A percentile compares a stretch with the other conserved stretches of the same genome.
These are phyloP conservation scores for Puffinus mauretanicus DNA, from an alignment of 2,113 vertebrate genomes.

Conservation along the genomic window DNA sequence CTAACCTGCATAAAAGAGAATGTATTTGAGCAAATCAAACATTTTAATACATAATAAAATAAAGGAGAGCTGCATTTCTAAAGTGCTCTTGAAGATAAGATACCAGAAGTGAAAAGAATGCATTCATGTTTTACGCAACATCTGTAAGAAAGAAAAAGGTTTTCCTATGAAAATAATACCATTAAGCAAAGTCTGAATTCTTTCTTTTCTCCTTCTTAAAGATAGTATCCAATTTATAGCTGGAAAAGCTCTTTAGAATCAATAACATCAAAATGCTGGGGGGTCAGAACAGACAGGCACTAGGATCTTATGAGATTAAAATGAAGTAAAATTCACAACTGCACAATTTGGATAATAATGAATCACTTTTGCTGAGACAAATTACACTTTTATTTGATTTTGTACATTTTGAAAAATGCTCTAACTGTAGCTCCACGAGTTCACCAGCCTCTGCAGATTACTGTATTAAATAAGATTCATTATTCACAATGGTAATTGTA, in stretches of 20 bases:
- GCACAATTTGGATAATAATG: not conserved
- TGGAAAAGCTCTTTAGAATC: not conserved
- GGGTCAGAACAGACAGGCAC: not conserved
- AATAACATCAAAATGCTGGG: not conserved
- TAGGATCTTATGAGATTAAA: not conserved
- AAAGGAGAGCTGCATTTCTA: not conserved
- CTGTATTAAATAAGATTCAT: not conserved
- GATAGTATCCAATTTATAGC: not conserved
- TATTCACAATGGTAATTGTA: not conserved
- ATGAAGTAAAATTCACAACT: not conserved
- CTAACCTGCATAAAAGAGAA: not conserved
- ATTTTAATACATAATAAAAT: not conserved
- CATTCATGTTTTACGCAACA: not conserved
- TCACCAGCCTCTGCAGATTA: not conserved
- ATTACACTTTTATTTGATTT: not conserved
- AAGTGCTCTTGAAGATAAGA: not conserved
- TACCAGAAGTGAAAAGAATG: not conserved
- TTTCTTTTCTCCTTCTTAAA: not conserved
- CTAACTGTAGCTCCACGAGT: not conserved
- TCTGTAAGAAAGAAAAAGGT: not conserved
- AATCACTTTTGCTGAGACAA: not conserved
- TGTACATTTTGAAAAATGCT: not conserved
- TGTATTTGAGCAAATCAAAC: not conserved
- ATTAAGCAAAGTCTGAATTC: not conserved
- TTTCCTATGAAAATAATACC: not conserved